These are phyloP conservation scores for Aleiodes alternator DNA, from an alignment of 2,888 invertebrate species.

Conservation along the genomic window DNA sequence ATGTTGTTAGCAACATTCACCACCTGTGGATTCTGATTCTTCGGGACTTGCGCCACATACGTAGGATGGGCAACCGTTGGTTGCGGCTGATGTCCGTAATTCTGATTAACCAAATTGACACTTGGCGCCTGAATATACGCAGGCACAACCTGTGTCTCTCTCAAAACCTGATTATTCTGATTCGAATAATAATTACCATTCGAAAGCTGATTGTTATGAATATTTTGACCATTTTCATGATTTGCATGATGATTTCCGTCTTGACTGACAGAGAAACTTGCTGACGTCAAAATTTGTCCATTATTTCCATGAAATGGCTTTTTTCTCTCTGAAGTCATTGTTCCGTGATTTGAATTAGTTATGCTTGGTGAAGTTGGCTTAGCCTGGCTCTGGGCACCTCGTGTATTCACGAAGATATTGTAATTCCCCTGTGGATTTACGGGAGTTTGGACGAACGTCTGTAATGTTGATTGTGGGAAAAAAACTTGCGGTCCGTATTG, in stretches of 20 bases:
- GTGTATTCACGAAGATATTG: constrained; percentile 63
- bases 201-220: constrained; percentile 7
- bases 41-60: constrained; percentile 47
- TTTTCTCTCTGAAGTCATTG: neutral
- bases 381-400: constrained; percentile 65
- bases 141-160: constrained; percentile 62
- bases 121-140: constrained; percentile 61
- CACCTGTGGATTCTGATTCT: constrained; percentile 60
- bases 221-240: constrained; percentile 28
- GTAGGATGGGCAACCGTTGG: constrained; percentile 35
- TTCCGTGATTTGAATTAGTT: neutral
- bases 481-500: constrained; percentile 51
- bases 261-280: constrained; percentile 65
- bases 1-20: constrained; percentile 63
- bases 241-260: constrained; percentile 39
- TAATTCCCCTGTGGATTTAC: constrained; percentile 55
- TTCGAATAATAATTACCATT: constrained; percentile 15
- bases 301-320: constrained; percentile 34
- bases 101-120: constrained; percentile 59
- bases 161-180: constrained; percentile 46
- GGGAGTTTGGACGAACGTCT: constrained; percentile 50
- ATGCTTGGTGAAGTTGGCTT: constrained; percentile 49
- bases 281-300: constrained; percentile 64
- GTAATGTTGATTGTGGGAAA: constrained; percentile 50
- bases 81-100: constrained; percentile 50